A percentile compares a stretch with the other conserved stretches of the same genome.
Conservation (phyloP, 2,113 vertebrate genomes). For the Tyto alba region DNA sequence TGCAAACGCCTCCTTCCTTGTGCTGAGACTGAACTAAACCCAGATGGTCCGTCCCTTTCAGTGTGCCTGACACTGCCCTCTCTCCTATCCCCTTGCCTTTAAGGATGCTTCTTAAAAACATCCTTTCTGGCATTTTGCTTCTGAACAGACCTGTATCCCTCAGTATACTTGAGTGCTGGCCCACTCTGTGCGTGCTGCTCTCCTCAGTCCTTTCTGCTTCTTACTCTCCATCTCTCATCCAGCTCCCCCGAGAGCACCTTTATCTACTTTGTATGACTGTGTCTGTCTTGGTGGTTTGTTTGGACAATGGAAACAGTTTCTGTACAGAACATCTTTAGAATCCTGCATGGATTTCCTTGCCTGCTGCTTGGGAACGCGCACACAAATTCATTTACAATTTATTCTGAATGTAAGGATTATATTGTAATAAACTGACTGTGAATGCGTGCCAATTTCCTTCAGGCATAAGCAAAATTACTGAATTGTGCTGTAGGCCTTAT, state of each 20-base stretch:
- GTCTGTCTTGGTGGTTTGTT: background rate
- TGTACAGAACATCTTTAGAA: background rate
- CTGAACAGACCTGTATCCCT: background rate
- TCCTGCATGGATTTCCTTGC: background rate
- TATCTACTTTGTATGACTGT: background rate
- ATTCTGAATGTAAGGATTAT: background rate
- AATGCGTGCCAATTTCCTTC: background rate
- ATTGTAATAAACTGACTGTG: background rate
- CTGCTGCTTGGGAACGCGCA: background rate
- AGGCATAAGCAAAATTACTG: background rate
- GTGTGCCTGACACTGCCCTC: background rate
- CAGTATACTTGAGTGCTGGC: background rate
- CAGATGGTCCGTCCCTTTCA: background rate
- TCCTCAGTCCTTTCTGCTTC: background rate
- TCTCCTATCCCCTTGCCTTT: background rate
- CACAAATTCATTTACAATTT: background rate
- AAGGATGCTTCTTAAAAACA: background rate
- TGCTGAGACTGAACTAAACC: background rate
- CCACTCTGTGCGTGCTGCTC: accelerated
- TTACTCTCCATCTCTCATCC: background rate
- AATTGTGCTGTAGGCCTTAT: background rate
- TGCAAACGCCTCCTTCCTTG: background rate
- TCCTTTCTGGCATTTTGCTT: background rate
- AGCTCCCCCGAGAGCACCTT: background rate
- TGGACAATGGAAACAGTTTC: background rate